Conservation (phyloP, 1,140 invertebrate genomes). For the Ganaspis sp. region DNA sequence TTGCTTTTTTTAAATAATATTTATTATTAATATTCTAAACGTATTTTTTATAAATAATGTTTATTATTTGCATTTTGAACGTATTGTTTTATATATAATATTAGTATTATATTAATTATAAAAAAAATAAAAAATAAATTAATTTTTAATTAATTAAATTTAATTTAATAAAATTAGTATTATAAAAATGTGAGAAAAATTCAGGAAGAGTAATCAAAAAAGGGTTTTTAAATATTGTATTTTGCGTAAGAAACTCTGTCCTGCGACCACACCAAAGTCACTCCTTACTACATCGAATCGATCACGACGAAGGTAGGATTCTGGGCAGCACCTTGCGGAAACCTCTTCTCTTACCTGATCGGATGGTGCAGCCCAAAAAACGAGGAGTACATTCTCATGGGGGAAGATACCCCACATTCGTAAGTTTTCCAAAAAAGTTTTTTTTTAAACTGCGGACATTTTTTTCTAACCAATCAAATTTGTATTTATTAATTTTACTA, state of each 20-base stretch:
- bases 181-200: not conserved
- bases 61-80: too few relatives aligned
- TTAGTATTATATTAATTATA: too few relatives aligned
- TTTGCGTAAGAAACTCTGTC: constrained; percentile 84
- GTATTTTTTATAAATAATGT: too few relatives aligned
- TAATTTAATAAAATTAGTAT: constrained; percentile 1
- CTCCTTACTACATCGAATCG: constrained; percentile 91
- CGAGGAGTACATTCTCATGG: constrained; percentile 88
- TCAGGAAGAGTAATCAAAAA: not conserved
- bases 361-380: constrained; percentile 87
- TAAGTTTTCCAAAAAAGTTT: too few relatives aligned
- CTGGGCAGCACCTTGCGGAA: constrained; percentile 88
- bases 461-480: too few relatives aligned
- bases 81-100: too few relatives aligned
- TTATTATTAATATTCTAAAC: too few relatives aligned
- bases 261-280: constrained; percentile 92
- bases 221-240: constrained; percentile 39
- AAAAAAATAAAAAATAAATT: too few relatives aligned
- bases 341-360: constrained; percentile 86
- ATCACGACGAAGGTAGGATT: constrained; percentile 87
- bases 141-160: too few relatives aligned
- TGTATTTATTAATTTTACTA: too few relatives aligned
- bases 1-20: too few relatives aligned
- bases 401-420: constrained; percentile 85
- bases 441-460: too few relatives aligned